These are phyloP conservation scores for Cynopterus sphinx DNA, from an alignment of 2,797 vertebrate species.

Conservation along the genomic window DNA sequence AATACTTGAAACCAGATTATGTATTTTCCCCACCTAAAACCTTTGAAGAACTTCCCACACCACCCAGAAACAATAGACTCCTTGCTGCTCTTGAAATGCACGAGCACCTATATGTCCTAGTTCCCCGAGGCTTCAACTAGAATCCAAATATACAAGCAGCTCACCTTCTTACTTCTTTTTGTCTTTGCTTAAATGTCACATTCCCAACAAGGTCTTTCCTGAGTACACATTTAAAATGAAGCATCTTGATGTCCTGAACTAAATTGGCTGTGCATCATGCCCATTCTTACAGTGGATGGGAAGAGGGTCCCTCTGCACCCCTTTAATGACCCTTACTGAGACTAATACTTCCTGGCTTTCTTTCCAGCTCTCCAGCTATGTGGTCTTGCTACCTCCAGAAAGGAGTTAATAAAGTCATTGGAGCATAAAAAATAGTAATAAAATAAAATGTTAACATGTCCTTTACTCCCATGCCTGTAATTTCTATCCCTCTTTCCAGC, in stretches of 20 bases:
- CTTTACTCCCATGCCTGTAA: not conserved
- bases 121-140: not conserved
- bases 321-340: slow-evolving; percentile 92
- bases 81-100: not conserved
- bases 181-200: not conserved
- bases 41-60: not conserved
- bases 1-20: not conserved
- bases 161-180: not conserved
- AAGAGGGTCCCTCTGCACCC: slow-evolving; percentile 89
- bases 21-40: not conserved
- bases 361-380: not conserved
- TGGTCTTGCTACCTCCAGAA: not conserved
- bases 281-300: slow-evolving; percentile 83
- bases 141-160: not conserved
- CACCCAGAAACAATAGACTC: not conserved
- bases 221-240: not conserved
- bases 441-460: not conserved
- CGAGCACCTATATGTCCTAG: not conserved
- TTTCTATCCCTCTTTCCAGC: not conserved
- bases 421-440: not conserved
- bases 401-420: not conserved
- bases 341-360: not conserved
- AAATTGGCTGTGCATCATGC: not conserved
- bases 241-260: not conserved
- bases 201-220: not conserved